Conservation (phyloP, 2,888 invertebrate species). For the Gastrophysa polygoni region DNA sequence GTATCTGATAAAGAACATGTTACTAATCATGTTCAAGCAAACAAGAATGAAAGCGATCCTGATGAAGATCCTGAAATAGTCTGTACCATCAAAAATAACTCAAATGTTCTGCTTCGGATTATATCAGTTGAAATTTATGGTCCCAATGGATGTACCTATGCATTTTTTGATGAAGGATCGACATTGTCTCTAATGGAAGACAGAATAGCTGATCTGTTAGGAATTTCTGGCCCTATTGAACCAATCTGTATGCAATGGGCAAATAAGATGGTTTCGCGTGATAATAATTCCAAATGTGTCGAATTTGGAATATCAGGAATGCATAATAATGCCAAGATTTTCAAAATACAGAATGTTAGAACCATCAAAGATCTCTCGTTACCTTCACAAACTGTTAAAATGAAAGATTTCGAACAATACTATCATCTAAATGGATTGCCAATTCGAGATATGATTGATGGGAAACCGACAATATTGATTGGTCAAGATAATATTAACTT, state of each 20-base stretch:
- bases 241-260: conserved; percentile 20
- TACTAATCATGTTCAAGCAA: no score
- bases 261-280: background rate
- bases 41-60: no score
- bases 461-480: background rate
- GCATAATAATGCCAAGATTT: background rate
- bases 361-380: background rate
- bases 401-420: background rate
- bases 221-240: background rate
- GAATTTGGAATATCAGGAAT: background rate
- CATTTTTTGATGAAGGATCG: background rate
- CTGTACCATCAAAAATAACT: background rate
- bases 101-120: background rate
- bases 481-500: background rate
- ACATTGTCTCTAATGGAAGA: background rate
- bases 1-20: background rate
- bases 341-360: background rate
- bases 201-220: background rate
- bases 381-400: background rate
- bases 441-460: background rate
- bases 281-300: background rate
- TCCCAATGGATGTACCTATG: background rate
- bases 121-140: background rate
- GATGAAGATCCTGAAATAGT: no score
- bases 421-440: background rate